These are phyloP conservation scores for Podarcis siculus DNA, from an alignment of 2,797 vertebrate species.

Conservation along the genomic window DNA sequence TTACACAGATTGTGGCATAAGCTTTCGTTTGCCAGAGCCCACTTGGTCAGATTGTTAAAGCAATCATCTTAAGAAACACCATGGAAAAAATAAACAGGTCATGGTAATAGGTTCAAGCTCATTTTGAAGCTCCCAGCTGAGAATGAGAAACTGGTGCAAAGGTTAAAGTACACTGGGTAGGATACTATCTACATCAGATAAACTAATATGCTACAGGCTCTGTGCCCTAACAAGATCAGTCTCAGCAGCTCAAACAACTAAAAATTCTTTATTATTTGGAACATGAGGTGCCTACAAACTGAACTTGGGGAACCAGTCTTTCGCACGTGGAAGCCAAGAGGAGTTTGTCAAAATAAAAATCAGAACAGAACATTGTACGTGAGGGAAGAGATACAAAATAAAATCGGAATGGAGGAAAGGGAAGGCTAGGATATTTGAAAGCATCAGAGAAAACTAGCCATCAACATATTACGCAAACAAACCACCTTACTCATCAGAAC, in stretches of 20 bases:
- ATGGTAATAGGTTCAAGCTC: neutral
- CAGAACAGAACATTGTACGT: neutral
- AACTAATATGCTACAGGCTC: neutral
- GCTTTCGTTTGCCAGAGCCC: neutral
- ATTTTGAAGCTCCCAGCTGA: neutral
- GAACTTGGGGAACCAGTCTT: neutral
- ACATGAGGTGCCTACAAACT: neutral
- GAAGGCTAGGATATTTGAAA: neutral
- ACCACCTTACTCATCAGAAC: conserved; percentile 21
- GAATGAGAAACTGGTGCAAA: neutral
- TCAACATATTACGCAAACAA: conserved; percentile 9
- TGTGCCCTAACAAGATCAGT: neutral
- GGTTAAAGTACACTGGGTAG: neutral
- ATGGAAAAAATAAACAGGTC: neutral
- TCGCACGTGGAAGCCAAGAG: neutral
- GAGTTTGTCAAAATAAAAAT: neutral
- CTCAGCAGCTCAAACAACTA: neutral
- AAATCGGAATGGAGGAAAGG: neutral
- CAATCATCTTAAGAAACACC: neutral
- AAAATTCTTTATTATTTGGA: neutral
- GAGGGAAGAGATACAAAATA: neutral
- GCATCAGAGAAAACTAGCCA: neutral
- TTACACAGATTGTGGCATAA: neutral
- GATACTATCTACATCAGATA: neutral
- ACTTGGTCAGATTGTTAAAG: neutral